Base-by-base conservation (phyloP, 2,113 vertebrate species). In the Malurus alboscapulatus region DNA sequence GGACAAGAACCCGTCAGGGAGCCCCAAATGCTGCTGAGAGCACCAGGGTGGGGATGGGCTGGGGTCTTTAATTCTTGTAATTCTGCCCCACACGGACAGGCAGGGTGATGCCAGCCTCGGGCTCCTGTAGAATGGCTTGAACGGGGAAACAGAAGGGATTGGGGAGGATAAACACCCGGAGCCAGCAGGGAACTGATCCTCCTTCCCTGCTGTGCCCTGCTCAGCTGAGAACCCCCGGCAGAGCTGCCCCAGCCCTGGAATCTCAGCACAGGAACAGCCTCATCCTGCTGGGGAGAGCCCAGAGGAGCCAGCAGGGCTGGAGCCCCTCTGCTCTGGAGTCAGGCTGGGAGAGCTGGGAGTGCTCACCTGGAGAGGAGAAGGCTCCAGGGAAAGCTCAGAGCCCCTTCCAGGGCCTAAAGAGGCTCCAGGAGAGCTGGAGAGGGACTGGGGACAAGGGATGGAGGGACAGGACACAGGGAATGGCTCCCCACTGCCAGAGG, bases 341-440 rank as follows among this genome's bases (percentile, higher is more conserved):
- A 25, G 65, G 16, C 40, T 71, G 48, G 62, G 8, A 78, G 40
- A 47, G 48, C 48, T 71, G 40, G 16, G 40, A 5, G 2, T 12
- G 54, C 2, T 77, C 38, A 32, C 27, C 16, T 36, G 62, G 27
- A 29, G 17, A 51, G 12, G 40, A 27, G 34, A 42, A n/a, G 10
- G 32, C 5, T 78, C 48, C 74, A 71, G 40, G 29, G 48, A 78
- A 5, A 87, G 1, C 65, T 78, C 12, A 53, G 29, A 78, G 55
- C 27, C 9, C 13, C 15, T 45, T 0, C 0, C n/a, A 77, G 73
- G 0, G 40, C 15, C 40, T 69, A 0, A 29, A 61, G 47, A 54
- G n/a, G 47, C 55, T 62, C 47, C 47, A 54, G 65, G 24, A 87
- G 55, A 69, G 29, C 29, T 78, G 84, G 29, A 62, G 72, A 67